A percentile compares a stretch with the other conserved stretches of the same genome.
Evolutionary conservation across 2,888 invertebrate genomes (phyloP).

Genomic region (Amiota communis): DNA sequence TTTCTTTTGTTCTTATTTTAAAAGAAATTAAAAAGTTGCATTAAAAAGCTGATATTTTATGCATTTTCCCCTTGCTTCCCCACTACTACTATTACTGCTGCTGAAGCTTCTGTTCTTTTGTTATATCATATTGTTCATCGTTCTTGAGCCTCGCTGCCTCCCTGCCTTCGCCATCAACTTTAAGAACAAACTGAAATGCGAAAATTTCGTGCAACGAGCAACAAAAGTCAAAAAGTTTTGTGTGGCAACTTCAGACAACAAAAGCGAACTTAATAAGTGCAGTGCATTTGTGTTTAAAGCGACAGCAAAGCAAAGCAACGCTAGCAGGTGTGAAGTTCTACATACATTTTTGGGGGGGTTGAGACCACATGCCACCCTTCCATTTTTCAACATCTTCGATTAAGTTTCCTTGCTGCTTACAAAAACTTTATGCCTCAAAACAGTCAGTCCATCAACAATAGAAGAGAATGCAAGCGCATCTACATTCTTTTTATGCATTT

Average conservation of each 20-base stretch:
- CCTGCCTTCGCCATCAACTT: not conserved
- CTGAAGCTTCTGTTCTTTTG: too few relatives aligned
- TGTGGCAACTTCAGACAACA: not conserved
- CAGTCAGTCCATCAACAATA: not conserved
- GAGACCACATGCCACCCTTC: too few relatives aligned
- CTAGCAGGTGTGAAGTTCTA: too few relatives aligned
- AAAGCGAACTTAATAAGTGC: not conserved
- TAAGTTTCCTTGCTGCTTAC: too few relatives aligned
- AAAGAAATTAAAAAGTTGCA: not conserved
- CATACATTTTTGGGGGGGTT: too few relatives aligned
- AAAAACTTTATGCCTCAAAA: too few relatives aligned
- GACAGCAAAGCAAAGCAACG: too few relatives aligned
- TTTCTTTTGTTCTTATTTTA: not conserved
- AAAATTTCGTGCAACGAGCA: slow-evolving; percentile 5
- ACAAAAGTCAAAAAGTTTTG: slow-evolving; percentile 23
- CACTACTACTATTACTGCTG: not conserved
- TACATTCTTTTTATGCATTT: too few relatives aligned
- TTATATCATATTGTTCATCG: too few relatives aligned
- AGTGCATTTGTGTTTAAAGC: too few relatives aligned
- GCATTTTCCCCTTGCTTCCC: not conserved
- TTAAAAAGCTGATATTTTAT: not conserved
- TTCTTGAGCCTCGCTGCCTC: too few relatives aligned
- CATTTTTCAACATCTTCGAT: too few relatives aligned
- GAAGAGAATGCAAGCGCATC: not conserved
- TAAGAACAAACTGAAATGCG: not conserved